Percentiles rank a stretch among this genome's conserved stretches.
Conservation (phyloP, 2,113 vertebrate genomes). For the Trochalopteron elliotii region DNA sequence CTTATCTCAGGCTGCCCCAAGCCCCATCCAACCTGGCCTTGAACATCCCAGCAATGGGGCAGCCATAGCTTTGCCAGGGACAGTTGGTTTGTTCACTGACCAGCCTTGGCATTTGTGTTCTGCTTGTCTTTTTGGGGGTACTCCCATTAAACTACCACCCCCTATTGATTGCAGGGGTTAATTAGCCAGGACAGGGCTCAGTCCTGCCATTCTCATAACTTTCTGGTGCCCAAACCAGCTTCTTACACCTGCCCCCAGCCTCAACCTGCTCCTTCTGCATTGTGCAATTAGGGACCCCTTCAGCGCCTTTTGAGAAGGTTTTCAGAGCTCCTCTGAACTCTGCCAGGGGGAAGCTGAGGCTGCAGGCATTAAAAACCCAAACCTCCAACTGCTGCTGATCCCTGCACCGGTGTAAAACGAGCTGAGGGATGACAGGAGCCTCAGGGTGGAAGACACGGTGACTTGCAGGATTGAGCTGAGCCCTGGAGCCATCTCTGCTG, state of each 20-base stretch:
- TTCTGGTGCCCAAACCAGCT: neutral
- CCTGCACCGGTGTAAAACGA: accelerated
- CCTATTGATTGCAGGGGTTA: neutral
- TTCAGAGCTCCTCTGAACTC: neutral
- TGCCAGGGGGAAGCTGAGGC: neutral
- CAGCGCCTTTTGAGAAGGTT: neutral
- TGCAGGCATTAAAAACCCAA: neutral
- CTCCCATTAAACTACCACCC: neutral
- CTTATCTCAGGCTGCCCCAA: accelerated
- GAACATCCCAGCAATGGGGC: neutral
- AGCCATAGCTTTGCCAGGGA: neutral
- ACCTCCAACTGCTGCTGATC: neutral
- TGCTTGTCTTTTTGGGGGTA: neutral
- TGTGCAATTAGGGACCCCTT: neutral
- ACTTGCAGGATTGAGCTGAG: neutral
- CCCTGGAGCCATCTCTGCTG: neutral
- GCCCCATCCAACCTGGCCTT: accelerated
- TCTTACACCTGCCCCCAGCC: neutral
- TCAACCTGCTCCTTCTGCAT: neutral
- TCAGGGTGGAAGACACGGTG: neutral
- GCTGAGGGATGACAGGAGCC: neutral
- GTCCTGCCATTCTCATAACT: neutral
- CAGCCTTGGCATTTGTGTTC: neutral
- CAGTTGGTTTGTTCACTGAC: neutral
- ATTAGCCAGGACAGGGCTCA: neutral